Evolutionary conservation across 2,888 invertebrate genomes (phyloP).

Genomic region (Ashinkailepas kermadecensis): DNA sequence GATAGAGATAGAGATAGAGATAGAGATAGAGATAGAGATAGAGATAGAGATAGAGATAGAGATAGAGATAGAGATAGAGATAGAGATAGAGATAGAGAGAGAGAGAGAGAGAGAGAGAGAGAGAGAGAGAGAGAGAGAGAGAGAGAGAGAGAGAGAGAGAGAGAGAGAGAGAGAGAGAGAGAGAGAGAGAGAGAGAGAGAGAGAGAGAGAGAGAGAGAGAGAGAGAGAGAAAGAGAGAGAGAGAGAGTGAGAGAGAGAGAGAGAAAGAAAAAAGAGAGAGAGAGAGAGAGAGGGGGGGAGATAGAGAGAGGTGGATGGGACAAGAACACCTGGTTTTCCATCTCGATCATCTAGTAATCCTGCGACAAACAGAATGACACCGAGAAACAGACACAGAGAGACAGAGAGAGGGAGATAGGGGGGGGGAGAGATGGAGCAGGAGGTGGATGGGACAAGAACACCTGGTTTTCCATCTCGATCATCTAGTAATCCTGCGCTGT

Average conservation of each 20-base stretch:
- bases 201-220: constrained; percentile 26
- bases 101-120: too few relatives aligned
- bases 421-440: neutral
- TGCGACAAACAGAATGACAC: too few relatives aligned
- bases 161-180: constrained; percentile 26
- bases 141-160: too few relatives aligned
- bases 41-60: neutral
- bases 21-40: too few relatives aligned
- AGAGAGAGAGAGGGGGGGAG: neutral
- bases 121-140: too few relatives aligned
- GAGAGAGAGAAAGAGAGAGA: constrained; percentile 26
- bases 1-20: too few relatives aligned
- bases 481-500: too few relatives aligned
- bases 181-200: constrained; percentile 26
- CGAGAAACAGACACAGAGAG: neutral
- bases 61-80: constrained; percentile 22
- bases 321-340: too few relatives aligned
- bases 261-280: neutral
- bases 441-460: neutral
- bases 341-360: too few relatives aligned
- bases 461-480: too few relatives aligned
- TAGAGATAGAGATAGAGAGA: too few relatives aligned
- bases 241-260: constrained; percentile 20
- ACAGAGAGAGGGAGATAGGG: neutral
- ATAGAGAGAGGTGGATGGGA: neutral